A percentile compares a stretch with the other conserved stretches of the same genome.
Conservation (phyloP, 2,113 vertebrate species). For the Colaptes auratus region DNA sequence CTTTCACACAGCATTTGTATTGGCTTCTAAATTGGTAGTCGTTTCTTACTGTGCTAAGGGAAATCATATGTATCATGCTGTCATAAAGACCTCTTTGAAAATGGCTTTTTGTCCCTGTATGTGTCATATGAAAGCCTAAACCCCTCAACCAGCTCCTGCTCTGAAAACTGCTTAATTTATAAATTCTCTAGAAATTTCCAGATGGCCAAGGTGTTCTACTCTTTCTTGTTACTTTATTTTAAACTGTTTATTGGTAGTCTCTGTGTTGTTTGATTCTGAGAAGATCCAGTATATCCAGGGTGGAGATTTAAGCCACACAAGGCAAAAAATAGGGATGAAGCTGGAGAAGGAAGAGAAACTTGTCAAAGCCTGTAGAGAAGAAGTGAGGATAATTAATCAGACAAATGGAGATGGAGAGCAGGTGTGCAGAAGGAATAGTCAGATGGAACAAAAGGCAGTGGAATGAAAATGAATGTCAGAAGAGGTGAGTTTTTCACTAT, state of each 20-base stretch:
- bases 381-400: constrained; percentile 52
- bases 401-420: constrained; percentile 47
- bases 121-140: background rate
- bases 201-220: background rate
- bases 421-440: constrained; percentile 16
- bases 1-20: background rate
- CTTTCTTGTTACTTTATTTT: background rate
- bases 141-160: background rate
- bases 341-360: constrained; percentile 17
- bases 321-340: background rate
- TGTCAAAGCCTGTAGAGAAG: constrained; percentile 27
- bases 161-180: background rate
- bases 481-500: background rate
- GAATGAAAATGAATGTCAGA: constrained; percentile 24
- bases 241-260: background rate
- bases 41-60: background rate
- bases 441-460: background rate
- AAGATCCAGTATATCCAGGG: background rate
- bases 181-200: background rate
- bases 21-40: background rate
- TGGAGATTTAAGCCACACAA: background rate
- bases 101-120: background rate
- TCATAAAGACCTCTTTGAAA: background rate
- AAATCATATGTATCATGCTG: background rate
- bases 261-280: background rate